These are phyloP conservation scores for Mus musculus DNA, from an alignment of 2,113 vertebrate species.

Conservation along the genomic window GRCm39 chr2:159446501-159447000, in stretches of 20 bases:
- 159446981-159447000: not conserved
- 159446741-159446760: not conserved
- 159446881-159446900: not conserved
- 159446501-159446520: not conserved
- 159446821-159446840: not conserved
- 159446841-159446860: no score
- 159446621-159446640: not conserved
- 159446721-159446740: not conserved
- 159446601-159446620: not conserved
- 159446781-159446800: rapidly evolving
- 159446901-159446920: not conserved
- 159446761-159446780: not conserved
- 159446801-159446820: rapidly evolving
- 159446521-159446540: not conserved
- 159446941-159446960: not conserved
- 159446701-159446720: not conserved
- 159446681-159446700: not conserved
- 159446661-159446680: not conserved
- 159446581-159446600: not conserved
- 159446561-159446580: not conserved
- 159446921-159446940: not conserved
- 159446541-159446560: not conserved
- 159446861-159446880: rapidly evolving
- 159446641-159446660: not conserved
- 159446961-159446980: not conserved